Base-by-base conservation (phyloP, 2,888 invertebrate species). In the Dicyrtoma fusca region DNA sequence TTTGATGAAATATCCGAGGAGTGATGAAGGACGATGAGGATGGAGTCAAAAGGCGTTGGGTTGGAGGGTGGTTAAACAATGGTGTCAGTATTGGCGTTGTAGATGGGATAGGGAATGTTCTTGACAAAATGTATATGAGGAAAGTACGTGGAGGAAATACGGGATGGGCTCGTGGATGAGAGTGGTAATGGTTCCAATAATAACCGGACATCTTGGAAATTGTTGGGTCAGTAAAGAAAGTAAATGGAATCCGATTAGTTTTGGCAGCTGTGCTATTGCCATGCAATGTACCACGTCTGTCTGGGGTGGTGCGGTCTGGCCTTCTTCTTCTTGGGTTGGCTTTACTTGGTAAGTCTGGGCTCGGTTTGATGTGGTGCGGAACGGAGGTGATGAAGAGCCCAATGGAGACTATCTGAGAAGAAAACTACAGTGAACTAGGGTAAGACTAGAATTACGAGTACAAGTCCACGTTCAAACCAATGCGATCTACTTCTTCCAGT, bases 141-240 rank as follows among this genome's bases (percentile, higher is more conserved):
- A 47, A 62, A 25, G 49, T 51, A 69, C 69, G 69, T 69, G 69
- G 45, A 21, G n/a, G 34, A 49, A 69, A 47, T 69, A 34, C 26
- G 26, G 53, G 17, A 45, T 63, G 45, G 63, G 63, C 5, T 45
- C 4, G 63, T 42, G 63, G 11, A 42, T 21, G 63, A 17, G 44
- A 44, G 63, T 17, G n/a, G 42, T 42, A 11, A 19, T 2, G 45
- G 68, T 51, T 68, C 55, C 34, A 34, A 68, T 68, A 57, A 53
- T 53, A 42, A 17, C 61, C 59, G 34, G 34, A 34, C 59, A 69
- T 51, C 64, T 49, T 51, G 1, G 5, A 59, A 65, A 65, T 51
- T 10, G 63, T 21, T 19, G 42, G 61, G 69, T 69, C 69, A 69
- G 59, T 59, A 14, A 34, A n/a, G 57, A 57, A 68, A 68, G 45